phyloP scores from a whole-genome alignment of 2,888 invertebrate genomes.

The Synanthedon formicaeformis region DNA sequence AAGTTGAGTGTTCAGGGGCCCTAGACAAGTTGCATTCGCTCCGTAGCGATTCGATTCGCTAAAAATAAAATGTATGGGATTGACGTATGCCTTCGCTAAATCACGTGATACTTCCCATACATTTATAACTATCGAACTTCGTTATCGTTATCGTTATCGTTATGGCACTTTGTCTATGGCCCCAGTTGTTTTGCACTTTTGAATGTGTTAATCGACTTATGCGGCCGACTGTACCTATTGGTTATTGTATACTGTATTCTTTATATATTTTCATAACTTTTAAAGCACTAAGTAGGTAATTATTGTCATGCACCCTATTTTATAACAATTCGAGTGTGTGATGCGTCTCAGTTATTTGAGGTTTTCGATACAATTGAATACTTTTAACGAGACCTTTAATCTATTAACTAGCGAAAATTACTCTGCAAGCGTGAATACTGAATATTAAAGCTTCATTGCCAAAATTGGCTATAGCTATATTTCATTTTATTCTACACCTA shows the following conservation, averaged over 20 bases:
- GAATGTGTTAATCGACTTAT: no score
- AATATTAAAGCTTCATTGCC: background rate
- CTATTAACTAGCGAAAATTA: slow-evolving; percentile 24
- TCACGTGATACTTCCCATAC: no score
- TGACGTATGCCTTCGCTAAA: no score
- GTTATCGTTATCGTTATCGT: no score
- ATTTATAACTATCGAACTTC: no score
- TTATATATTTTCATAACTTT: slow-evolving; percentile 14
- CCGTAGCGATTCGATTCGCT: no score
- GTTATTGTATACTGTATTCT: slow-evolving; percentile 3
- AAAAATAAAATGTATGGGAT: no score
- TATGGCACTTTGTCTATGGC: no score
- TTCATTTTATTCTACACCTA: slow-evolving; percentile 1
- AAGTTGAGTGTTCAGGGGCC: no score
- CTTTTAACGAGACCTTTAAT: slow-evolving; percentile 39
- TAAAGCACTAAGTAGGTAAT: slow-evolving; percentile 42
- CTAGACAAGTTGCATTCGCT: no score
- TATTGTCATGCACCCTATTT: slow-evolving; percentile 62
- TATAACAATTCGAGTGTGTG: background rate
- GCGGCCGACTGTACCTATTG: no score
- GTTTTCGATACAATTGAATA: slow-evolving; percentile 23
- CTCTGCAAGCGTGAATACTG: slow-evolving; percentile 15
- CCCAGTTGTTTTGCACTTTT: no score
- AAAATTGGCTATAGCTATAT: background rate
- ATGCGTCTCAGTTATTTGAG: slow-evolving; percentile 9